A percentile compares a stretch with the other conserved stretches of the same genome.
phyloP scores from a whole-genome alignment of 2,797 vertebrate species.

The Fringilla coelebs region DNA sequence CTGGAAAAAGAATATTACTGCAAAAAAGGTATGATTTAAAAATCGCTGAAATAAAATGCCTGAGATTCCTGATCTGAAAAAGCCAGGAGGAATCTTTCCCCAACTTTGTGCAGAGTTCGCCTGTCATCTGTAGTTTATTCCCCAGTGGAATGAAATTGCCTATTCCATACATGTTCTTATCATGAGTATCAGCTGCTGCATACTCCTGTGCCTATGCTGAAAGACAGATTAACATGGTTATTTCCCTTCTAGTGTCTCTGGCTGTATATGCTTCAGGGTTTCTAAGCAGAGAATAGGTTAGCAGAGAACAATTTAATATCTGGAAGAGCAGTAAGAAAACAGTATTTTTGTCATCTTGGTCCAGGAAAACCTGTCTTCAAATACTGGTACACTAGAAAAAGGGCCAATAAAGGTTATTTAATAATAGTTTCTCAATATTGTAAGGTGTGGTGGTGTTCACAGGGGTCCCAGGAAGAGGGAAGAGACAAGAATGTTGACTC shows the following conservation, averaged over 20 bases:
- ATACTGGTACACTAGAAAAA: not conserved
- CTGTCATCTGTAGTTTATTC: not conserved
- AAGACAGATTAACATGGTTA: not conserved
- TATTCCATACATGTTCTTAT: not conserved
- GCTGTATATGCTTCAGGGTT: not conserved
- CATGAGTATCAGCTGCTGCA: not conserved
- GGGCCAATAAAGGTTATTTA: not conserved
- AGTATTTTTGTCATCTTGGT: not conserved
- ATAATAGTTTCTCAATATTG: not conserved
- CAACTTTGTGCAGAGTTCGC: not conserved
- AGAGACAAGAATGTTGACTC: too few relatives aligned
- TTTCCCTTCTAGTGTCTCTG: not conserved
- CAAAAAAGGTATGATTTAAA: not conserved
- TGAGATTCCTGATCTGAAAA: not conserved
- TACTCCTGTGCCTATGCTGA: not conserved
- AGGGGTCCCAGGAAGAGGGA: too few relatives aligned
- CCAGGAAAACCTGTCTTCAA: not conserved
- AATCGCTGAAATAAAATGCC: not conserved
- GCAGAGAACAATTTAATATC: not conserved
- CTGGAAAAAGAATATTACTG: not conserved
- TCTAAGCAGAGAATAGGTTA: not conserved
- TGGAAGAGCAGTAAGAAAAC: not conserved
- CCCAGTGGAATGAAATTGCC: not conserved
- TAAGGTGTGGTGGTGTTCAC: not conserved
- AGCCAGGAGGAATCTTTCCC: not conserved